A percentile compares a stretch with the other conserved stretches of the same genome.
Evolutionary conservation across 2,888 invertebrate species (phyloP).

Genomic region (Stenchaetothrips biformis): DNA sequence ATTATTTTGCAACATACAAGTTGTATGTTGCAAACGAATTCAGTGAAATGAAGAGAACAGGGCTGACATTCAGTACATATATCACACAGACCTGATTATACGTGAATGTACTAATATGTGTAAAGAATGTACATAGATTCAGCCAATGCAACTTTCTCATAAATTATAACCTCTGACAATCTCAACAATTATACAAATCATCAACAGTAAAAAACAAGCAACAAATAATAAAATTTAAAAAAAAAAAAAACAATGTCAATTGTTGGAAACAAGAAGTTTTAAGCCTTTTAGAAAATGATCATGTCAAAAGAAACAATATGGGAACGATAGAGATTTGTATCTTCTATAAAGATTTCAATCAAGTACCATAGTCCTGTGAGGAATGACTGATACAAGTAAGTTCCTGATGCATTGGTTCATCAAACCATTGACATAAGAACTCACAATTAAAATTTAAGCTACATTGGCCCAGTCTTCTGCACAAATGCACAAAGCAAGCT

Average conservation of each 20-base stretch:
- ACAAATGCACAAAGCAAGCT: background rate
- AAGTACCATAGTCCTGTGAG: background rate
- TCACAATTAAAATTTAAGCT: background rate
- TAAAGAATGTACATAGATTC: background rate
- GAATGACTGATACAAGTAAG: background rate
- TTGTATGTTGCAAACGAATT: background rate
- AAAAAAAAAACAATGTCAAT: background rate
- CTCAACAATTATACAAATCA: constrained; percentile 5
- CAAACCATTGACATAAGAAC: background rate
- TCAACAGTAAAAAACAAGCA: constrained; percentile 12
- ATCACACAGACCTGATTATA: too few species aligned
- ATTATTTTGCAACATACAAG: background rate
- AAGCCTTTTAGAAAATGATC: background rate
- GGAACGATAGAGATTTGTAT: background rate
- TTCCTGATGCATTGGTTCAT: background rate
- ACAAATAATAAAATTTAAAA: constrained; percentile 14
- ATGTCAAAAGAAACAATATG: background rate
- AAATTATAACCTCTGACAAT: background rate
- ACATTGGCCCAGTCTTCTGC: background rate
- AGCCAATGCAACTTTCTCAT: background rate
- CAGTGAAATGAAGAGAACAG: background rate
- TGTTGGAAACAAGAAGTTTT: background rate
- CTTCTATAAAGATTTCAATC: background rate
- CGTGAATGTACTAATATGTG: background rate
- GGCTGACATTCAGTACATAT: background rate